phyloP scores from a whole-genome alignment of 2,113 vertebrate genomes.

The Rynchops niger region DNA sequence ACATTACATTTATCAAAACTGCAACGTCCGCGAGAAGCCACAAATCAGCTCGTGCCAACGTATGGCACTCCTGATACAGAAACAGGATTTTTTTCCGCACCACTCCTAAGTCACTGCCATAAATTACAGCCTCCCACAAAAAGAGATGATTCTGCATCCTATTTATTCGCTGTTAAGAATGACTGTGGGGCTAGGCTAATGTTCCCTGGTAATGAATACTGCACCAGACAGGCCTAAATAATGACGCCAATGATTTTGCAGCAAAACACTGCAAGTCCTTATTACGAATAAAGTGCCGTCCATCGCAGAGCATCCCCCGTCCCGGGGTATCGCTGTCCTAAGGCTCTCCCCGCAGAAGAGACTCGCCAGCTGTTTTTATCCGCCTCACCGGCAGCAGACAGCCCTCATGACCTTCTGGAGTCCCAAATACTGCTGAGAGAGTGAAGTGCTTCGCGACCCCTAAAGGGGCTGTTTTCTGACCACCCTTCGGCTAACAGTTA shows the following conservation, averaged over 20 bases:
- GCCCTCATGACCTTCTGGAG: background rate
- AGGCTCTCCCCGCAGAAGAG: background rate
- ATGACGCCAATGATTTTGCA: background rate
- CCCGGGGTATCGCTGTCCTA: background rate
- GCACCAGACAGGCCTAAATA: background rate
- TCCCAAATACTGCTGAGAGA: background rate
- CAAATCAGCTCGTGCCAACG: background rate
- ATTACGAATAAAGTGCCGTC: fast-evolving
- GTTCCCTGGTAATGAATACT: background rate
- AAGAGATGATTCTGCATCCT: background rate
- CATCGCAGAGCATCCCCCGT: background rate
- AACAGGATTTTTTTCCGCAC: background rate
- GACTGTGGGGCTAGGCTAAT: background rate
- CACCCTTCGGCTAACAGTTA: background rate
- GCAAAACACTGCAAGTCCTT: background rate
- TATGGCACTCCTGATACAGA: background rate
- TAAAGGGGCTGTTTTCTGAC: background rate
- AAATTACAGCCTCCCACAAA: background rate
- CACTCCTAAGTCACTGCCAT: background rate
- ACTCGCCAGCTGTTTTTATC: no score
- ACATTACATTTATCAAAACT: conserved; percentile 33
- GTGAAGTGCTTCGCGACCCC: background rate
- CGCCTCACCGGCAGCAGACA: no score
- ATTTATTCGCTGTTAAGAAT: background rate
- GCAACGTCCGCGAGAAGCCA: background rate